Conservation (phyloP, 2,113 vertebrate species). For the Apaloderma vittatum region DNA sequence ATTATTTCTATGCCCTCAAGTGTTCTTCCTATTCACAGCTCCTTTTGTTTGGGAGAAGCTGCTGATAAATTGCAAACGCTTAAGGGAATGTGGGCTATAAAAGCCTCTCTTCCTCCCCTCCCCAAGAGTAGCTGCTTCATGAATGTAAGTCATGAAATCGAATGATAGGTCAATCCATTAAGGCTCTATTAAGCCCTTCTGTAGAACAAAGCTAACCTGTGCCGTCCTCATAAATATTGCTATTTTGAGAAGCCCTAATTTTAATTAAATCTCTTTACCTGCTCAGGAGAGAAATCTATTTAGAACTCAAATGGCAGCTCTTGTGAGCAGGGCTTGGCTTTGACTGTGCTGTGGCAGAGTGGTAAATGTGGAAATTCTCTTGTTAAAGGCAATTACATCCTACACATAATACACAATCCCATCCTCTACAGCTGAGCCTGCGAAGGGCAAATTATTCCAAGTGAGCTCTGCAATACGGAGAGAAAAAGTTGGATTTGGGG, state of each 20-base stretch:
- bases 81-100: constrained; percentile 90
- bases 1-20: constrained; percentile 87
- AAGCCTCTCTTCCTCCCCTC: constrained; percentile 82
- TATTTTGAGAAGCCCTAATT: constrained; percentile 92
- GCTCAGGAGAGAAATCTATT: constrained; percentile 87
- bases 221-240: constrained; percentile 91
- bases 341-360: constrained; percentile 70
- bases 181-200: constrained; percentile 92
- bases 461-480: constrained; percentile 46
- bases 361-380: constrained; percentile 78
- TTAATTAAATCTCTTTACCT: constrained; percentile 97
- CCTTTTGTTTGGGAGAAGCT: constrained; percentile 92
- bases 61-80: constrained; percentile 96
- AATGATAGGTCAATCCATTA: constrained; percentile 95
- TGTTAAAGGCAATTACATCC: constrained; percentile 78
- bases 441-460: constrained; percentile 66
- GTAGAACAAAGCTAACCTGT: constrained; percentile 91
- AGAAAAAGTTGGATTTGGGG: constrained; percentile 54
- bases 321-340: constrained; percentile 76
- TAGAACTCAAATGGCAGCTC: constrained; percentile 88
- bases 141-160: constrained; percentile 90
- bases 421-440: constrained; percentile 75
- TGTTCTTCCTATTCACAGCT: constrained; percentile 91
- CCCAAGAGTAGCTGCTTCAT: constrained; percentile 83
- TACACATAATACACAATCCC: constrained; percentile 65